phyloP scores from a whole-genome alignment of 2,888 invertebrate genomes.

The Rotaria sp. region DNA sequence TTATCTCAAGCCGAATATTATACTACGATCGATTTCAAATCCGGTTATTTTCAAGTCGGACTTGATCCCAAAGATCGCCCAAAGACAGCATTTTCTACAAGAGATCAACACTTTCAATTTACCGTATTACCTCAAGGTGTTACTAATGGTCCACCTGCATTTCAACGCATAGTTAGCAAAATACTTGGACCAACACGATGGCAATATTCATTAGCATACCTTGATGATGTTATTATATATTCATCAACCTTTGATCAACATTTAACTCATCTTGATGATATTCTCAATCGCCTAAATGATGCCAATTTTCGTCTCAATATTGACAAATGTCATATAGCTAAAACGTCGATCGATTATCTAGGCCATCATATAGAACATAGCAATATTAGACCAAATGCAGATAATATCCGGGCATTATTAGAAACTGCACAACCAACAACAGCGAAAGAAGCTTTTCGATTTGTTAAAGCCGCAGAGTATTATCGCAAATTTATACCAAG shows the following conservation, averaged over 20 bases:
- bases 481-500: background rate
- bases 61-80: slow-evolving; percentile 40
- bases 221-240: background rate
- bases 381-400: background rate
- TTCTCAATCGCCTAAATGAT: background rate
- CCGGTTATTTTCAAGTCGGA: slow-evolving; percentile 41
- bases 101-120: background rate
- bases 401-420: background rate
- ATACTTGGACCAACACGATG: background rate
- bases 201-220: background rate
- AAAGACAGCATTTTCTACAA: slow-evolving; percentile 42
- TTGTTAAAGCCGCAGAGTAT: background rate
- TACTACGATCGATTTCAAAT: slow-evolving; percentile 42
- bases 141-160: background rate
- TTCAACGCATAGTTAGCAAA: background rate
- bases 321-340: background rate
- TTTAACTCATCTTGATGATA: background rate
- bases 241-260: background rate
- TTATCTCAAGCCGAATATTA: slow-evolving; percentile 40
- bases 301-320: background rate
- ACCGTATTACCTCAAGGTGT: background rate
- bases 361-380: background rate
- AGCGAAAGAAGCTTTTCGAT: background rate
- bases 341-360: background rate
- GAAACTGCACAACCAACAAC: background rate